phyloP scores from a whole-genome alignment of 2,888 invertebrate species.

The Galeruca laticollis region DNA sequence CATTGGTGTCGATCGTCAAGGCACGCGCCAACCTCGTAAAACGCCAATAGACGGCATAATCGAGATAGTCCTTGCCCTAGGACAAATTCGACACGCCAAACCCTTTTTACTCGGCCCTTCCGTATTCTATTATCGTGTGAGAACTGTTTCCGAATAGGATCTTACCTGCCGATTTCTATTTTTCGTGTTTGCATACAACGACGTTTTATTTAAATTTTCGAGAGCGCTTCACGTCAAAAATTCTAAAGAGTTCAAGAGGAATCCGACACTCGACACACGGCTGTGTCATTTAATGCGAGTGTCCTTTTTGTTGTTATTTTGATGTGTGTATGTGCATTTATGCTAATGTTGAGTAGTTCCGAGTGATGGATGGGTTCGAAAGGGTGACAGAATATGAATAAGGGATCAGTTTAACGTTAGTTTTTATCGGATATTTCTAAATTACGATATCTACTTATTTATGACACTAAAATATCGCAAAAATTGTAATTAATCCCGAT shows the following conservation, averaged over 20 bases:
- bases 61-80: conserved; percentile 46
- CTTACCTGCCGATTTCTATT: conserved; percentile 15
- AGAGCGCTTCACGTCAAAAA: conserved; percentile 52
- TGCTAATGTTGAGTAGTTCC: conserved; percentile 20
- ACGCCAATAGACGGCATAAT: conserved; percentile 30
- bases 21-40: conserved; percentile 47
- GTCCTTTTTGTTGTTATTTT: conserved; percentile 26
- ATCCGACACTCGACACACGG: conserved; percentile 44
- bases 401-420: neutral
- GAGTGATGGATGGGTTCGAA: conserved; percentile 12
- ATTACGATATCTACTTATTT: neutral
- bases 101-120: conserved; percentile 44
- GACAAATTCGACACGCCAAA: conserved; percentile 53
- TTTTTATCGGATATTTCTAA: neutral
- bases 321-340: conserved; percentile 20
- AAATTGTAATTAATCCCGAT: too few species aligned
- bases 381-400: conserved; percentile 4
- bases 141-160: conserved; percentile 36
- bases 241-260: conserved; percentile 41
- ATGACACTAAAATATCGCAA: too few species aligned
- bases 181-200: conserved; percentile 52
- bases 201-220: conserved; percentile 54
- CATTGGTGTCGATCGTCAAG: conserved; percentile 47
- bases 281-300: conserved; percentile 18
- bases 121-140: conserved; percentile 1